Evolutionary conservation across 2,888 invertebrate genomes (phyloP), one percentile per base, ranked within the genome.

Genomic region (Ichneumoninae sp.): DNA sequence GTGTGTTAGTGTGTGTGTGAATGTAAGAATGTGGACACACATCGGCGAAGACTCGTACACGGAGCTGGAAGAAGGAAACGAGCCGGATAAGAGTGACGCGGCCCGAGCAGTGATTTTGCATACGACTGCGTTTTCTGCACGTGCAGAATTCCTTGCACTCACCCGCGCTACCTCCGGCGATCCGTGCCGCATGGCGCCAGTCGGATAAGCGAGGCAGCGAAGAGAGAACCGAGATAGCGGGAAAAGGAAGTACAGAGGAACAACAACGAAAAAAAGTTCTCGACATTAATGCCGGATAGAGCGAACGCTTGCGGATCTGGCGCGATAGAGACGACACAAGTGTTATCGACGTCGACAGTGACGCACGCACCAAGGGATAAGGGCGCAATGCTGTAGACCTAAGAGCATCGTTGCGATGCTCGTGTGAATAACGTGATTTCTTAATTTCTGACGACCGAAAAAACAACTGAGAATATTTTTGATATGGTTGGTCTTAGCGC

Each of bases 11-110:
- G 44, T 13, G 44, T 16, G 44, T 47, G 70, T 36, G 57, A 13
- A 36, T 44, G 22, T 66, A 72, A 10, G 70, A 3, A 69, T 50
- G 44, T 26, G 19, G 22, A 62, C 47, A 66, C 62, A 80, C 50
- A 71, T 65, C 36, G 65, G 4, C 13, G 1, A 57, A 26, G 26
- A 22, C 26, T 57, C 26, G 70, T 57, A 80, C 44, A 57, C 65
- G 26, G 77, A 54, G 65, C 68, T 44, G 62, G 62, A 84, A 78
- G 78, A 70, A 78, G 74, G 75, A 75, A 84, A 81, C 68, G 75
- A 74, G 70, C 66, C 33, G 84, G 84, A 84, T 84, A 84, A 84
- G 78, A 82, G 78, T 79, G 84, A 84, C 81, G 81, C 75, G 74
- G 78, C 69, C 74, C 81, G 16, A 52, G 69, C 44, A 62, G 74